Percentiles rank a stretch among this genome's conserved stretches.
phyloP scores from a whole-genome alignment of 1,140 invertebrate species.

The Dreissena polymorpha region DNA sequence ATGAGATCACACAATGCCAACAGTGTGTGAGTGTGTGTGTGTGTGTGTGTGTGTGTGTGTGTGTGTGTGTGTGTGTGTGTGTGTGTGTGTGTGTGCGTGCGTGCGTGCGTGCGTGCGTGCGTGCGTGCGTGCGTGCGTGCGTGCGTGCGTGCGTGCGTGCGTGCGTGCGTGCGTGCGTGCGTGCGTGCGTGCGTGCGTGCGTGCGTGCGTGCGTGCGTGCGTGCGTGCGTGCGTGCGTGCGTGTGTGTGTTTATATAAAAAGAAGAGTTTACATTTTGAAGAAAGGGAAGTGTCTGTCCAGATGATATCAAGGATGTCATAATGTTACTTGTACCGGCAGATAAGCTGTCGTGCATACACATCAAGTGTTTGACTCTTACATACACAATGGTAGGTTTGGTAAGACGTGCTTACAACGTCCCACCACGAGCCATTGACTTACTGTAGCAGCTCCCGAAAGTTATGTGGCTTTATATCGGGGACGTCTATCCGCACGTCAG shows the following conservation, averaged over 20 bases:
- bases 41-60: constrained; percentile 2
- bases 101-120: constrained; percentile 6
- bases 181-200: constrained; percentile 6
- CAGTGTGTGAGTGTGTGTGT: not conserved
- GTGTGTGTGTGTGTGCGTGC: constrained; percentile 6
- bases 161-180: constrained; percentile 6
- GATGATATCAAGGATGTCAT: too few species aligned
- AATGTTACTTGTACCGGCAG: too few species aligned
- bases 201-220: constrained; percentile 6
- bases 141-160: constrained; percentile 6
- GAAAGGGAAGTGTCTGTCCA: too few species aligned
- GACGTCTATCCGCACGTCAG: constrained; percentile 85
- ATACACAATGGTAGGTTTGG: too few species aligned
- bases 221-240: constrained; percentile 6
- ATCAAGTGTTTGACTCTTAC: too few species aligned
- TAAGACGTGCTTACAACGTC: too few species aligned
- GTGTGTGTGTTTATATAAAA: too few species aligned
- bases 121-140: constrained; percentile 6
- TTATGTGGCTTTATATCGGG: constrained; percentile 90
- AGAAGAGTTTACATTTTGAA: too few species aligned
- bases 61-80: constrained; percentile 6
- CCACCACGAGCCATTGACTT: constrained; percentile 68
- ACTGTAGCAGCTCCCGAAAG: constrained; percentile 79
- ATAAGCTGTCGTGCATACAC: too few species aligned
- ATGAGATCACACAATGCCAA: not conserved